phyloP scores from a whole-genome alignment of 2,113 vertebrate species.

The Notothenia rossii region DNA sequence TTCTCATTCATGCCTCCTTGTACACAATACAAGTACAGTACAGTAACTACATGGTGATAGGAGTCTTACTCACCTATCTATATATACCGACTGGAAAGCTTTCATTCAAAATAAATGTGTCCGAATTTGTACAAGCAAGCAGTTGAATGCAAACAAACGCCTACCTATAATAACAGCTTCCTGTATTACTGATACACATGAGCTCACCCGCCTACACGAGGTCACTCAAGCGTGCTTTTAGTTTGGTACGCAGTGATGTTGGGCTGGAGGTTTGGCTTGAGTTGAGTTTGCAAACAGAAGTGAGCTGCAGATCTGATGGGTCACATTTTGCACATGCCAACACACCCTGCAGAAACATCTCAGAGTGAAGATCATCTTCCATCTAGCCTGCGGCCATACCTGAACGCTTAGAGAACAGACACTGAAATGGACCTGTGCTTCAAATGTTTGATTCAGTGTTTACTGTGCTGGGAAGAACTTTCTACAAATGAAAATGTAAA shows the following conservation, averaged over 20 bases:
- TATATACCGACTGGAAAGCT: background rate
- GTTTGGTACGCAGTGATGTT: conserved; percentile 8
- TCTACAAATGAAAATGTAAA: background rate
- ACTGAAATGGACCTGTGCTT: conserved; percentile 31
- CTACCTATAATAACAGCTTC: no score
- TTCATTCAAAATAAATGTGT: background rate
- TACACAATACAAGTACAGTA: background rate
- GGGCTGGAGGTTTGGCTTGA: conserved; percentile 31
- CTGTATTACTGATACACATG: no score
- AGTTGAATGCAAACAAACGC: no score
- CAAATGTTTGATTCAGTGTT: conserved; percentile 26
- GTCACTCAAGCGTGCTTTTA: no score
- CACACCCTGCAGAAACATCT: conserved; percentile 67
- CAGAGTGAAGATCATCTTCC: conserved; percentile 67
- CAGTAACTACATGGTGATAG: no score
- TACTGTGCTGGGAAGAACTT: background rate
- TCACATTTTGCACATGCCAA: conserved; percentile 56
- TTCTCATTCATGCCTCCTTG: background rate
- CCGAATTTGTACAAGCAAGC: background rate
- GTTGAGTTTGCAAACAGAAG: background rate
- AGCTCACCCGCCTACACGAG: no score
- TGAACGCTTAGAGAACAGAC: conserved; percentile 40
- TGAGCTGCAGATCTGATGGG: conserved; percentile 4
- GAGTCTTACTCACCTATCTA: no score
- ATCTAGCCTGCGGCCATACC: conserved; percentile 21